phyloP scores from a whole-genome alignment of 2,888 invertebrate genomes.

The Andrena camellia region DNA sequence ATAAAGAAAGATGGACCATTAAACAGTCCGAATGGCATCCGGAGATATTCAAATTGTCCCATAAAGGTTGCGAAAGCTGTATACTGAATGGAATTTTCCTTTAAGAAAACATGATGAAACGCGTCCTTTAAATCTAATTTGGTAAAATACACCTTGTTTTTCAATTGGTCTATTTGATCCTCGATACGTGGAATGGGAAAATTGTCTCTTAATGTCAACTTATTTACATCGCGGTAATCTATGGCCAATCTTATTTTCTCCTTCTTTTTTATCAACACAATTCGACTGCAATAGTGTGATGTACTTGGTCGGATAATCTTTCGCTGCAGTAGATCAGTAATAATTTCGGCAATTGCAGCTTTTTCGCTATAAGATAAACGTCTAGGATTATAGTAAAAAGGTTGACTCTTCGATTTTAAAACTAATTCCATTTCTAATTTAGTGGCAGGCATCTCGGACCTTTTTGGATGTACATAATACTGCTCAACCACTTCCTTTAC shows the following conservation, averaged over 20 bases:
- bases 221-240: not conserved
- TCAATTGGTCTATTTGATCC: not conserved
- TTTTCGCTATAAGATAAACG: no score
- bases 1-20: slow-evolving; percentile 20
- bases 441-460: no score
- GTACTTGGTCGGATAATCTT: not conserved
- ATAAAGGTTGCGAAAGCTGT: no score
- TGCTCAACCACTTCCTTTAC: not conserved
- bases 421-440: no score
- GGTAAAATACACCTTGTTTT: not conserved
- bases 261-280: not conserved
- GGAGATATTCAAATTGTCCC: no score
- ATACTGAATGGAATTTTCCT: no score
- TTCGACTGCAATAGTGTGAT: not conserved
- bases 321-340: not conserved
- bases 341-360: not conserved
- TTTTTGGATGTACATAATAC: not conserved
- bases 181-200: not conserved
- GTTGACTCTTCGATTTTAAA: no score
- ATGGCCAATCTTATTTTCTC: not conserved
- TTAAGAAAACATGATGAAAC: not conserved
- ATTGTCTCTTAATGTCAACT: not conserved
- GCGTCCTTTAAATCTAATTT: not conserved
- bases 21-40: slow-evolving; percentile 33
- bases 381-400: no score